phyloP scores from a whole-genome alignment of 2,797 vertebrate genomes.

The Acestrorhynchus altus region DNA sequence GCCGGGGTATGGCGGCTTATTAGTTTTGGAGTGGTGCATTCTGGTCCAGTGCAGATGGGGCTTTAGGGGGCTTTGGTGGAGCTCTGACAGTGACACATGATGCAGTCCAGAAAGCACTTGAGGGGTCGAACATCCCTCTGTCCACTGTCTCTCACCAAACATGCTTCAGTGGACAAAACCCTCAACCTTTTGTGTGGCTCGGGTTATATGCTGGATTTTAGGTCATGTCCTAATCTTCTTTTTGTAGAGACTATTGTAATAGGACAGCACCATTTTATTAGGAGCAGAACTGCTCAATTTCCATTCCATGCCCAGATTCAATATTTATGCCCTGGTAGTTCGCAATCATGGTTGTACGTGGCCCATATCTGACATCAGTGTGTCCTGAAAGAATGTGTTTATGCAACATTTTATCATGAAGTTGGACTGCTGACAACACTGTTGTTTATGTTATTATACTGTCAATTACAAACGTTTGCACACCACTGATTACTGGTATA shows the following conservation, averaged over 20 bases:
- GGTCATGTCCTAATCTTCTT: not conserved
- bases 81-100: slow-evolving; percentile 52
- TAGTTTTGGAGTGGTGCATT: slow-evolving; percentile 41
- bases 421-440: too few species aligned
- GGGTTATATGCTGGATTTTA: not conserved
- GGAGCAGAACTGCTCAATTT: too few species aligned
- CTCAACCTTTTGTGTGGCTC: not conserved
- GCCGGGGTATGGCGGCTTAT: slow-evolving; percentile 19
- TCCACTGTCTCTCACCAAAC: slow-evolving; percentile 28
- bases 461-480: too few species aligned
- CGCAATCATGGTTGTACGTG: too few species aligned
- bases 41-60: slow-evolving; percentile 42
- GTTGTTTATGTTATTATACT: too few species aligned
- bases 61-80: slow-evolving; percentile 40
- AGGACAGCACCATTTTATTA: not conserved
- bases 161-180: slow-evolving; percentile 1
- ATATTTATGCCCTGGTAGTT: too few species aligned
- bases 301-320: too few species aligned
- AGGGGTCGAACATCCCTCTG: slow-evolving; percentile 35
- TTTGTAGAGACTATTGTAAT: too few species aligned
- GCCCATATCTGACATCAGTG: too few species aligned
- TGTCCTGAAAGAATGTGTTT: too few species aligned
- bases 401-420: too few species aligned
- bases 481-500: too few species aligned
- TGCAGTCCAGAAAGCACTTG: slow-evolving; percentile 41